Percentiles rank a stretch among this genome's conserved stretches.
These are phyloP conservation scores for Barypeithes pellucidus DNA, from an alignment of 2,888 invertebrate species.

Conservation along the genomic window DNA sequence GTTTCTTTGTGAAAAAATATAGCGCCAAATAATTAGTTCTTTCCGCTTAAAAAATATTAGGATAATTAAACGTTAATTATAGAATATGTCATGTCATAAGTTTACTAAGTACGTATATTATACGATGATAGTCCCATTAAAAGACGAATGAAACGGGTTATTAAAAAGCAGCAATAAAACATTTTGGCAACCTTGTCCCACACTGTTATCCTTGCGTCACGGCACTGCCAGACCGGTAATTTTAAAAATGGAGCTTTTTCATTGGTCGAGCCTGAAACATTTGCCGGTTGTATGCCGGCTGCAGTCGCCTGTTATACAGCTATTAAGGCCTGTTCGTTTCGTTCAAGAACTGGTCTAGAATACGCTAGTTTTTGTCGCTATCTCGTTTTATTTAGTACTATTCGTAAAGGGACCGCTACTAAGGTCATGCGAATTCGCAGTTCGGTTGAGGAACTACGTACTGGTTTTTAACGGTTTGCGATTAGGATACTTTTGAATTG, in stretches of 20 bases:
- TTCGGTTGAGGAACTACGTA: neutral
- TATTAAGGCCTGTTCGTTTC: slow-evolving; percentile 39
- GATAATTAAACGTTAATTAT: slow-evolving; percentile 5
- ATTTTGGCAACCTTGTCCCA: slow-evolving; percentile 38
- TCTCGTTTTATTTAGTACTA: neutral
- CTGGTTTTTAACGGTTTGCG: slow-evolving; percentile 23
- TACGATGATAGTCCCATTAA: slow-evolving; percentile 4
- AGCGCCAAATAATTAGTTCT: neutral
- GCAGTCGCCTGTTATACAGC: slow-evolving; percentile 24
- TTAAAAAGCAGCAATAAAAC: slow-evolving; percentile 20
- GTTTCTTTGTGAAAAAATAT: neutral
- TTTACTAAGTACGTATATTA: neutral
- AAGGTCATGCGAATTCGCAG: neutral
- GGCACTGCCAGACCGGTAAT: slow-evolving; percentile 24
- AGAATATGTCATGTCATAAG: neutral
- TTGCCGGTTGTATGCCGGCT: slow-evolving; percentile 38
- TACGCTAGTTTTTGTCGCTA: neutral
- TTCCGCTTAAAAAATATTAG: neutral
- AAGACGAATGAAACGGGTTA: neutral
- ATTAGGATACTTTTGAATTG: slow-evolving; percentile 7
- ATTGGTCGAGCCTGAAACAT: slow-evolving; percentile 33
- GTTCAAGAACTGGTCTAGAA: neutral
- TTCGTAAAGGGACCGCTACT: neutral
- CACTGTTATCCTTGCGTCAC: slow-evolving; percentile 11
- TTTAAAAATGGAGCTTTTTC: slow-evolving; percentile 34